Percentiles rank a stretch among this genome's conserved stretches.
These are phyloP conservation scores for Columbina picui DNA, from an alignment of 2,113 vertebrate genomes.

Conservation along the genomic window DNA sequence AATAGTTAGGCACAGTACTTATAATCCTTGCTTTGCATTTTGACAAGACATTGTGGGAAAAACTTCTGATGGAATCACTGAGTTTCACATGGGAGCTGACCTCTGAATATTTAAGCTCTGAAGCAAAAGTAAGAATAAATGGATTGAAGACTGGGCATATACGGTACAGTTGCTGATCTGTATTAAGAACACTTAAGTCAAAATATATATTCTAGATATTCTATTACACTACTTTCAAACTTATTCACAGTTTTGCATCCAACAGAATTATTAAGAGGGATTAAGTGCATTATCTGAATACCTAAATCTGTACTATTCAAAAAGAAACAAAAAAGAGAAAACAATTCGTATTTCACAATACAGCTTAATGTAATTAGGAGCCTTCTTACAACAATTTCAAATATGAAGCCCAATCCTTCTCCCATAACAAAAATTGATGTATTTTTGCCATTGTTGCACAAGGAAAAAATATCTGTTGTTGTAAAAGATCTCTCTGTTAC, in stretches of 20 bases:
- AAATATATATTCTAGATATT: neutral
- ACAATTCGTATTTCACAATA: neutral
- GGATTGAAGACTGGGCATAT: neutral
- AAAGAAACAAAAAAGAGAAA: constrained; percentile 4
- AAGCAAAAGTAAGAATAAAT: neutral
- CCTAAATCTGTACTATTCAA: neutral
- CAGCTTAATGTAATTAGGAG: neutral
- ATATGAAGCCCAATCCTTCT: neutral
- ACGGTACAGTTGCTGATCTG: neutral
- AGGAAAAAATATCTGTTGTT: neutral
- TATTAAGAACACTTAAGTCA: neutral
- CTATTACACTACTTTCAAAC: neutral
- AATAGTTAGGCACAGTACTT: neutral
- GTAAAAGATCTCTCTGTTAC: neutral
- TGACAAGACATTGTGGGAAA: neutral
- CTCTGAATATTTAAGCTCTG: neutral
- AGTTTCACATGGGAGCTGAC: neutral
- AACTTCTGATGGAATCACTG: constrained; percentile 7
- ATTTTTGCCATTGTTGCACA: neutral
- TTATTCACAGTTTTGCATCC: neutral
- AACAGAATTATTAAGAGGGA: neutral
- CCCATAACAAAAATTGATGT: neutral
- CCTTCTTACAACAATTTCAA: neutral
- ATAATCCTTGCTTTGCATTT: neutral
- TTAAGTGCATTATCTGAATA: neutral